Evolutionary conservation across 1,140 invertebrate genomes (phyloP).

Genomic region (Acarapis woodi): DNA sequence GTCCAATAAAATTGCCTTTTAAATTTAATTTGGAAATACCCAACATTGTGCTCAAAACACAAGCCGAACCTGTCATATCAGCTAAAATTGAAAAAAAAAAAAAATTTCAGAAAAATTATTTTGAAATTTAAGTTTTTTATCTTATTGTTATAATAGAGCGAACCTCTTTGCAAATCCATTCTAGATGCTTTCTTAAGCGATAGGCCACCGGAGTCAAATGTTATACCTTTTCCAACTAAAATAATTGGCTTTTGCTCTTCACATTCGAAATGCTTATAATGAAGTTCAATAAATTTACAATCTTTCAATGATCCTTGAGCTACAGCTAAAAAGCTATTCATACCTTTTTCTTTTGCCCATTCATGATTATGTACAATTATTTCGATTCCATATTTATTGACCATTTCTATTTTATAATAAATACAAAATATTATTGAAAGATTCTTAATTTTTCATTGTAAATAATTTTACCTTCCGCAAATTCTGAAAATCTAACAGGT

Average conservation of each 20-base stretch:
- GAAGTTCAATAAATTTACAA: slow-evolving; percentile 37
- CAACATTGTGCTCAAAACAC: slow-evolving; percentile 34
- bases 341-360: slow-evolving; percentile 36
- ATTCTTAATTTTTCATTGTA: too few species aligned
- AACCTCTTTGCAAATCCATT: slow-evolving; percentile 59
- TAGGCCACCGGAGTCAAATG: slow-evolving; percentile 66
- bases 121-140: too few species aligned
- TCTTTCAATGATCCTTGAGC: slow-evolving; percentile 38
- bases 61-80: slow-evolving; percentile 68
- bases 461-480: too few species aligned
- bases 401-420: slow-evolving; percentile 4
- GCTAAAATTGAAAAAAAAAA: slow-evolving; percentile 72
- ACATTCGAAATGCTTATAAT: slow-evolving; percentile 14
- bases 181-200: slow-evolving; percentile 39
- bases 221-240: slow-evolving; percentile 39
- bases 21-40: slow-evolving; percentile 35
- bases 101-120: too few species aligned
- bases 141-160: too few species aligned
- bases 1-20: slow-evolving; percentile 34
- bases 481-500: slow-evolving; percentile 44
- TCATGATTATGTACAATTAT: slow-evolving; percentile 32
- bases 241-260: slow-evolving; percentile 19
- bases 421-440: too few species aligned
- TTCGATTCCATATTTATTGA: slow-evolving; percentile 20
- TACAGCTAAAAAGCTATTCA: slow-evolving; percentile 45